These are phyloP conservation scores for Cyrtonyx montezumae DNA, from an alignment of 2,113 vertebrate genomes.

Conservation along the genomic window DNA sequence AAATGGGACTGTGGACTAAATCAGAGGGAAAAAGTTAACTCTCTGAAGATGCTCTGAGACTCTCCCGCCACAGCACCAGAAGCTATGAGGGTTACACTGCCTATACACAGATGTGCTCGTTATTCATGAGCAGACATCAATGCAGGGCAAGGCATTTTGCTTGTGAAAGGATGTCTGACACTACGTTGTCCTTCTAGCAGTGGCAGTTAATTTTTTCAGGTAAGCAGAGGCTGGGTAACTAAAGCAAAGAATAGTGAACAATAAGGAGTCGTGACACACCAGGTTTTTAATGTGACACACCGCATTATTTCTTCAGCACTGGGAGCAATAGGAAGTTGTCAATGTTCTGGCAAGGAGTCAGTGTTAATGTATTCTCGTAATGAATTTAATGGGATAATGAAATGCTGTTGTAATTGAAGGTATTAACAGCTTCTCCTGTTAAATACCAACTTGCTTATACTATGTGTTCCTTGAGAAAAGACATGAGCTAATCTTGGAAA, in stretches of 20 bases:
- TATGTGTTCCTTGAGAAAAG: slow-evolving; percentile 33
- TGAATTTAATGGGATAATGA: slow-evolving; percentile 60
- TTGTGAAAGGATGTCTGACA: neutral
- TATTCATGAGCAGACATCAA: accelerated
- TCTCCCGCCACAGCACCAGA: neutral
- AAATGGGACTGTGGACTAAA: neutral
- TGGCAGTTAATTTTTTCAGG: neutral
- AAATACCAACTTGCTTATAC: slow-evolving; percentile 39
- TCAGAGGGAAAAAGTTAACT: neutral
- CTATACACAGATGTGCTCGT: neutral
- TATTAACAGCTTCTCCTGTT: slow-evolving; percentile 62
- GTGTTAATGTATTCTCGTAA: slow-evolving; percentile 25
- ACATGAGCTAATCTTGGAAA: slow-evolving; percentile 45
- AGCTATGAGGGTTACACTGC: accelerated
- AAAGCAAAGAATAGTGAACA: accelerated
- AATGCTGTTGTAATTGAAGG: slow-evolving; percentile 61
- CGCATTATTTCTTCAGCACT: neutral
- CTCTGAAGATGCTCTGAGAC: neutral
- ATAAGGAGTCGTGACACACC: neutral
- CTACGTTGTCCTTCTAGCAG: neutral
- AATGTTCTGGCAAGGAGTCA: slow-evolving; percentile 3
- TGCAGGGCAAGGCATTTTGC: neutral
- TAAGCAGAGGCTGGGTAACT: neutral
- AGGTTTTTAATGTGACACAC: neutral
- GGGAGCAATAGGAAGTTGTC: slow-evolving; percentile 35